A percentile compares a stretch with the other conserved stretches of the same genome.
These are phyloP conservation scores for Salticus scenicus DNA, from an alignment of 2,888 invertebrate genomes.

Conservation along the genomic window DNA sequence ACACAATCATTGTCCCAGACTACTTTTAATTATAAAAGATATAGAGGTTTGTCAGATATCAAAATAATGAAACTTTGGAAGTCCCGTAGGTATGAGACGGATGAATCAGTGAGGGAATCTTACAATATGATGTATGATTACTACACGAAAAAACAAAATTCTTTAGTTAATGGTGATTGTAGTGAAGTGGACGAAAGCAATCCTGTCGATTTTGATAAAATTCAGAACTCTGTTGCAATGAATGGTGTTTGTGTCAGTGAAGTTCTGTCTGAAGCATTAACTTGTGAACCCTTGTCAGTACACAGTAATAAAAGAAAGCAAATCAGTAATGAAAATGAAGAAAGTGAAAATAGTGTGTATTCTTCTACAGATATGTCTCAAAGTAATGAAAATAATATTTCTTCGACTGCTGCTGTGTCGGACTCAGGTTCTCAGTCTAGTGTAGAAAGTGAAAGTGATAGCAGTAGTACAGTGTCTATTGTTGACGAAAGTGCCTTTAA, in stretches of 20 bases:
- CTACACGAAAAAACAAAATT: not conserved
- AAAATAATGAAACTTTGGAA: too few species aligned
- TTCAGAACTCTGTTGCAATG: slow-evolving; percentile 19
- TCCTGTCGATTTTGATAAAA: not conserved
- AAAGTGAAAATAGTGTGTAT: not conserved
- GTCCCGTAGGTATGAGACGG: too few species aligned
- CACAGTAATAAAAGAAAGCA: not conserved
- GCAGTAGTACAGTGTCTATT: not conserved
- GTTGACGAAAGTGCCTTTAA: slow-evolving; percentile 75
- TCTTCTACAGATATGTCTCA: not conserved
- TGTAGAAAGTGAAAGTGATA: not conserved
- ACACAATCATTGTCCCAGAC: not conserved
- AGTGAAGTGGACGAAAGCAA: not conserved
- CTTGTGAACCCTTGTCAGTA: slow-evolving; percentile 27
- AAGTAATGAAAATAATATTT: slow-evolving; percentile 8
- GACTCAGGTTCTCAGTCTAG: not conserved
- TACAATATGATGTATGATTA: not conserved
- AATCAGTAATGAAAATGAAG: not conserved
- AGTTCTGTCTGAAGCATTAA: slow-evolving; percentile 4
- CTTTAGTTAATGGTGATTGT: slow-evolving; percentile 32
- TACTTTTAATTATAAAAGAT: too few species aligned
- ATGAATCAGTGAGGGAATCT: too few species aligned
- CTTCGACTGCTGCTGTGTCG: not conserved
- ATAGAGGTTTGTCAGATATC: too few species aligned
- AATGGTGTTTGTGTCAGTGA: slow-evolving; percentile 21